Evolutionary conservation across 2,113 vertebrate genomes (phyloP).

Genomic region (Dascyllus trimaculatus): DNA sequence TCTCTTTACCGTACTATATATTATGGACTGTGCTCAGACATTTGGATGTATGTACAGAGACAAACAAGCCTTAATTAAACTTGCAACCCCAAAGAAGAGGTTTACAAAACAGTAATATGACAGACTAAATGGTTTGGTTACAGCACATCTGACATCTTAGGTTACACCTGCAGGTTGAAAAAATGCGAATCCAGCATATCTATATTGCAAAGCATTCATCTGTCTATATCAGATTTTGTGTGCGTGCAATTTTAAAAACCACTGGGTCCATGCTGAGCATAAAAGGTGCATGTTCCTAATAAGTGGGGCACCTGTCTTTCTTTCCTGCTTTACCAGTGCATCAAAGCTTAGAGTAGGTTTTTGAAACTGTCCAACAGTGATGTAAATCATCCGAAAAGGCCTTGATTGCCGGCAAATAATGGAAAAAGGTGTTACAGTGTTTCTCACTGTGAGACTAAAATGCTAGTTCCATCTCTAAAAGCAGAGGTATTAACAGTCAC

Average conservation of each 20-base stretch:
- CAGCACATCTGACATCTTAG: constrained; percentile 2
- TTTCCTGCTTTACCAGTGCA: too few species aligned
- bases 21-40: neutral
- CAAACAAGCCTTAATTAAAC: neutral
- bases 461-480: neutral
- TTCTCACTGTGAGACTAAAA: neutral
- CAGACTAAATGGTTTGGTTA: neutral
- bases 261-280: neutral
- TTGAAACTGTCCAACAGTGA: too few species aligned
- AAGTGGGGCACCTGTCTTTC: too few species aligned
- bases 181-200: neutral
- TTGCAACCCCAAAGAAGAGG: neutral
- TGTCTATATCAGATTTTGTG: too few species aligned
- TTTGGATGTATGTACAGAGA: neutral
- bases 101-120: neutral
- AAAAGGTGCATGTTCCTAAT: neutral
- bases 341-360: too few species aligned
- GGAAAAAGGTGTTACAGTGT: neutral
- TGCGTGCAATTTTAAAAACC: neutral
- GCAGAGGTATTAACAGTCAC: too few species aligned
- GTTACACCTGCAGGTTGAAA: constrained; percentile 1
- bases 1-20: neutral
- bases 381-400: too few species aligned
- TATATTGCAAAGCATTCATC: too few species aligned
- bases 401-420: too few species aligned